Conservation (phyloP, 2,888 invertebrate species). For the Drosophila paracracens region DNA sequence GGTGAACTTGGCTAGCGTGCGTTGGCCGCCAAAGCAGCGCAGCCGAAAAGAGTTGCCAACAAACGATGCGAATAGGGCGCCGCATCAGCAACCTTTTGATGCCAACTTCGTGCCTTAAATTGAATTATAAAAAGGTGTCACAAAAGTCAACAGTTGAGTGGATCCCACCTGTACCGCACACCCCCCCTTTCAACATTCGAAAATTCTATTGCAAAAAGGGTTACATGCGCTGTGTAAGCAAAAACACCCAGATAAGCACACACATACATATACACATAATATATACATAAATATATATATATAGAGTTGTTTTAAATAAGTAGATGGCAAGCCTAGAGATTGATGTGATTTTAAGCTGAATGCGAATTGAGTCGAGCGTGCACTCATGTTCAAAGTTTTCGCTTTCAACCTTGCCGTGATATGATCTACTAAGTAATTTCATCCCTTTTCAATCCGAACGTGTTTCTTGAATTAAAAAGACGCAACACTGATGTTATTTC, state of each 20-base stretch:
- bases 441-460: constrained; percentile 2
- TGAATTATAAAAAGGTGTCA: constrained; percentile 74
- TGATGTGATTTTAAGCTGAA: constrained; percentile 62
- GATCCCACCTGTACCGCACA: constrained; percentile 6
- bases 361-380: constrained; percentile 53
- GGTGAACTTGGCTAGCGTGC: constrained; percentile 1
- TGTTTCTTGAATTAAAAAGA: not conserved
- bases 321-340: constrained; percentile 25
- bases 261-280: not conserved
- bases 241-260: not conserved
- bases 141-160: constrained; percentile 62
- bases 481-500: not conserved
- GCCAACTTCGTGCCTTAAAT: constrained; percentile 63
- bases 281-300: not conserved
- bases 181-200: not conserved
- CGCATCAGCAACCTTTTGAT: constrained; percentile 64
- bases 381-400: constrained; percentile 39
- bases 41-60: constrained; percentile 27
- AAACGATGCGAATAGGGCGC: constrained; percentile 30
- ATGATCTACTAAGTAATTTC: constrained; percentile 21
- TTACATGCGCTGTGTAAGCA: constrained; percentile 10
- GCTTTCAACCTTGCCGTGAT: constrained; percentile 14
- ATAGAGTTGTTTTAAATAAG: not conserved
- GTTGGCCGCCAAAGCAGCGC: not conserved
- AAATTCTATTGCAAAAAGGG: constrained; percentile 37